Evolutionary conservation across 2,888 invertebrate species (phyloP), one percentile per base, ranked within the genome.

Genomic region (Calameuta idolon): DNA sequence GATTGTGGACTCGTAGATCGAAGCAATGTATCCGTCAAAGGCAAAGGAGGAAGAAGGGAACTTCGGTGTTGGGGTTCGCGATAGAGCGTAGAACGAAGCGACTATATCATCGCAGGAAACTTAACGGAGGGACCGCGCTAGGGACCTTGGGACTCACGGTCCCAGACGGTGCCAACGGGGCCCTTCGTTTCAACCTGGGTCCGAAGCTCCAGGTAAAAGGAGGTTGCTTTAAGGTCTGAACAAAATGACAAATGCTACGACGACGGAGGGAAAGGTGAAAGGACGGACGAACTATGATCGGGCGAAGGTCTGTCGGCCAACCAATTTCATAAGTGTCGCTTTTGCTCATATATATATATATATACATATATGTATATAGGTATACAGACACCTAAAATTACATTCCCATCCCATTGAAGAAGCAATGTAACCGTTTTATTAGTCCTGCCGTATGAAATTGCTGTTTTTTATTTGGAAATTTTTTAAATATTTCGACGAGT

Each of bases 241-340:
- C 86, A 86, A 85, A 89, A 85, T 90, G 90, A 91, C 89, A 90
- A 91, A 91, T 89, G 88, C 85, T 81, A 73, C 81, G 84, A 81
- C 81, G 84, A 85, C 84, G 86, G 86, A 87, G 88, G 87, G 86
- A 88, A 89, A 89, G 88, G 88, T 88, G 88, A 89, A 89, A 89
- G 88, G 87, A 87, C 83, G 68, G 75, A 11, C 75, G 75, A 75
- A 31, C 68, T 76, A 73, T 34, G 76, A 35, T 69, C 31, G 76
- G 33, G 34, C 71, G 68, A 37, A 76, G 76, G 75, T 37, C 30
- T 79, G 23, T 55, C 55, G 55, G 55, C 55, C 55, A 23, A 55
- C 55, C 55, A 55, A 55, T 23, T 23, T 55, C 55, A 55, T 15
- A 55, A 55, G 55, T 23, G 55, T 55, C 33, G 33, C 55, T 23